Evolutionary conservation across 2,113 vertebrate species (phyloP).

Genomic region (Thamnophis sirtalis): DNA sequence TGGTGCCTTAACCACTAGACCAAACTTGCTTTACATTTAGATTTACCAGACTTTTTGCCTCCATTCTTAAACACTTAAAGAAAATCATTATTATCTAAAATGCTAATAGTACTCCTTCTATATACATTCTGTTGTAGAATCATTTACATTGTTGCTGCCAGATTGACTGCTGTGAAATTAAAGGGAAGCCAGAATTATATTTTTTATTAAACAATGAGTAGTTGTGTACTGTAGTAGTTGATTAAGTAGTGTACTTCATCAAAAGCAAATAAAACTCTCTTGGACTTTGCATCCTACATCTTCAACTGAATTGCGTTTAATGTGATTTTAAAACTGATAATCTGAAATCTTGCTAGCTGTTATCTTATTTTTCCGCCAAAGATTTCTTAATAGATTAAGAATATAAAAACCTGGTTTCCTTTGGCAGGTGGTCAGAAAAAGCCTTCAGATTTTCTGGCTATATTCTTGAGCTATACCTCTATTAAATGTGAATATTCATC

Average conservation of each 20-base stretch:
- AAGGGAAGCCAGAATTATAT: slow-evolving; percentile 9
- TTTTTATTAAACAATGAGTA: slow-evolving; percentile 29
- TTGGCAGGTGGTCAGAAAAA: slow-evolving; percentile 29
- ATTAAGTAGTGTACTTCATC: not conserved
- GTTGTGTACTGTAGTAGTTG: no score
- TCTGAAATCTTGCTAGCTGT: slow-evolving; percentile 39
- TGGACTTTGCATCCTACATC: slow-evolving; percentile 26
- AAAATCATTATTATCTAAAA: slow-evolving; percentile 38
- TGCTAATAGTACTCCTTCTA: slow-evolving; percentile 15
- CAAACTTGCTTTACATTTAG: not conserved
- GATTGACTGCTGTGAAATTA: slow-evolving; percentile 33
- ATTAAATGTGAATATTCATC: slow-evolving; percentile 41
- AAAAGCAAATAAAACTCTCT: slow-evolving; percentile 12
- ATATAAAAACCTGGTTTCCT: slow-evolving; percentile 38
- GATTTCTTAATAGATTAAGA: slow-evolving; percentile 50
- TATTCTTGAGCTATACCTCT: slow-evolving; percentile 32
- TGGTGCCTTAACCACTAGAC: no score
- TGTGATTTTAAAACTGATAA: slow-evolving; percentile 41
- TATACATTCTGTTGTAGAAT: slow-evolving; percentile 36
- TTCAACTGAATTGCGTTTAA: slow-evolving; percentile 33
- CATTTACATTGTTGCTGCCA: slow-evolving; percentile 34
- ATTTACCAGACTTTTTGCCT: slow-evolving; percentile 2
- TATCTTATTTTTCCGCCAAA: slow-evolving; percentile 33
- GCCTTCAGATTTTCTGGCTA: slow-evolving; percentile 30
- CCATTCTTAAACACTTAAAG: slow-evolving; percentile 40